These are phyloP conservation scores for Rhinoptilus africanus DNA, from an alignment of 2,113 vertebrate genomes.

Conservation along the genomic window DNA sequence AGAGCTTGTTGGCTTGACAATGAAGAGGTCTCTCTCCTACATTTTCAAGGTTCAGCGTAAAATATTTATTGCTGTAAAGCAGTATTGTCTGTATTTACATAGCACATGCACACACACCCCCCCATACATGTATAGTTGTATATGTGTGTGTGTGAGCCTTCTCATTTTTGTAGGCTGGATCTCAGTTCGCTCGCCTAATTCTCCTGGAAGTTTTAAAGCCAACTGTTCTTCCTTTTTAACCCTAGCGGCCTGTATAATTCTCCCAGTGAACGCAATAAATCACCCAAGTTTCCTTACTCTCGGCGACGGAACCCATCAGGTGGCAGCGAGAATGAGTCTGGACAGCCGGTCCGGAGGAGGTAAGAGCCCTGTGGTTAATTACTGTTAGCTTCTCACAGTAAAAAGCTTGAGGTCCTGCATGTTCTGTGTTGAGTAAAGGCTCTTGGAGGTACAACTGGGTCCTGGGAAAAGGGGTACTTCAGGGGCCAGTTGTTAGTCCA, in stretches of 20 bases:
- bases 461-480: background rate
- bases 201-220: background rate
- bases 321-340: slow-evolving; percentile 81
- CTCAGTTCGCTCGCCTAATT: background rate
- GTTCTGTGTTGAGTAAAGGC: background rate
- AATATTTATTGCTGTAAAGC: background rate
- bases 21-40: background rate
- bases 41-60: background rate
- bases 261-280: slow-evolving; percentile 79
- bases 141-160: background rate
- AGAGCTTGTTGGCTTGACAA: background rate
- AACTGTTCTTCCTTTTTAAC: background rate
- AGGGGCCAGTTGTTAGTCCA: background rate
- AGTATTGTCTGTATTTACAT: background rate
- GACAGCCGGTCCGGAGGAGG: slow-evolving; percentile 77
- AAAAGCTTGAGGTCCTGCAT: background rate
- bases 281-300: slow-evolving; percentile 82
- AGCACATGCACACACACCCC: background rate
- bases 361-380: slow-evolving; percentile 16
- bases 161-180: background rate
- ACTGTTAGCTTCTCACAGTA: background rate
- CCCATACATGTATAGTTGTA: fast-evolving
- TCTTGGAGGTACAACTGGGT: background rate
- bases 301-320: slow-evolving; percentile 79
- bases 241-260: slow-evolving; percentile 83